Percentiles rank a stretch among this genome's conserved stretches.
phyloP scores from a whole-genome alignment of 2,888 invertebrate species.

The Acanthosoma haemorrhoidale region DNA sequence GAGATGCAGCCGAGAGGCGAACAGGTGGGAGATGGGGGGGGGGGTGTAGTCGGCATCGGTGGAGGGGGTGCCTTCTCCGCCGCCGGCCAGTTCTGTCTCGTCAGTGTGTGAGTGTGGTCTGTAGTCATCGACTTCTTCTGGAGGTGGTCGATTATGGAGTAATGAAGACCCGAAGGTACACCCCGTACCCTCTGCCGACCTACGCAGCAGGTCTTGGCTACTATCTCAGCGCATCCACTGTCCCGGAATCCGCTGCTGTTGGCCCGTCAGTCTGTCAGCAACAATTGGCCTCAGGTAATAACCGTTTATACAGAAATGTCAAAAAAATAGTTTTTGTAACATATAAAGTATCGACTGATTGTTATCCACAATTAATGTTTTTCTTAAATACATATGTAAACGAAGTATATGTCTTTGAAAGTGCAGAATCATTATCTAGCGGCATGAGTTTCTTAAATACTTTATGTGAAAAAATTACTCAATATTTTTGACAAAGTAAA shows the following conservation, averaged over 20 bases:
- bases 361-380: too few relatives aligned
- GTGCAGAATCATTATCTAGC: too few relatives aligned
- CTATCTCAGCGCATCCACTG: not conserved
- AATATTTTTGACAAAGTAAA: too few relatives aligned
- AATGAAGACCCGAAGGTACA: conserved; percentile 36
- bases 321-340: too few relatives aligned
- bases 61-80: not conserved
- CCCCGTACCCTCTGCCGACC: conserved; percentile 37
- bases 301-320: too few relatives aligned
- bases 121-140: not conserved
- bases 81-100: not conserved
- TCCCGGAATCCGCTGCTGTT: not conserved
- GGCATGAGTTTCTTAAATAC: too few relatives aligned
- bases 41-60: not conserved
- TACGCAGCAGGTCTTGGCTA: conserved; percentile 27
- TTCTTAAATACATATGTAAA: too few relatives aligned
- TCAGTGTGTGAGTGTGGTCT: not conserved
- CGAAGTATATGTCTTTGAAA: too few relatives aligned
- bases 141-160: conserved; percentile 37
- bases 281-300: too few relatives aligned
- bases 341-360: too few relatives aligned
- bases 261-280: not conserved
- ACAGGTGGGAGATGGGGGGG: conserved; percentile 20
- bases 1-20: not conserved
- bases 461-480: too few relatives aligned